Base-by-base conservation (phyloP, 2,888 invertebrate genomes). In the Onchidella celtica region DNA sequence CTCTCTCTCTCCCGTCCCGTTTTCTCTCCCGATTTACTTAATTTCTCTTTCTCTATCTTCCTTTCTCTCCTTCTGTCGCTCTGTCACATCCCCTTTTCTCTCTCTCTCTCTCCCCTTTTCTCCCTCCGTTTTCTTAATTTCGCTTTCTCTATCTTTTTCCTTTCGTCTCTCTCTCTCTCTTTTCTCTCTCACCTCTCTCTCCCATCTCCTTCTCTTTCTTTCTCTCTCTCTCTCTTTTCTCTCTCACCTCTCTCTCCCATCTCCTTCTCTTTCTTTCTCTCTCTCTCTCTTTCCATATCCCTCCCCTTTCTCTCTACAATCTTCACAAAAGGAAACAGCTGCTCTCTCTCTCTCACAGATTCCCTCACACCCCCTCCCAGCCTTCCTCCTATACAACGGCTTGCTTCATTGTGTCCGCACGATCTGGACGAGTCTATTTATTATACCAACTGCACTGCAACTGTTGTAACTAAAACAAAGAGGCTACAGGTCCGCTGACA, bases 11-110 rank as follows among this genome's bases (percentile, higher is more conserved):
- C 65, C 40, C 47, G n/a, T 63, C 40, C 47, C 63, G 38, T 2
- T 65, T 27, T 65, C 65, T 65, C 24, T 65, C 66, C 27, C 63
- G n/a, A n/a, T n/a, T n/a, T n/a, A n/a, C n/a, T n/a, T n/a, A n/a
- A n/a, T 65, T 32, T 65, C 6, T 76, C 63, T 65, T 47, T 76
- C 65, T 63, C 38, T 40, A 36, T 65, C 40, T 76, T 38, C 38
- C 40, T 63, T 61, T 65, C 38, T 38, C 0, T 63, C 14, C 47
- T 0, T 24, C 14, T 32, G 21, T 38, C 9, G 27, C 11, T 34
- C 55, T 47, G 14, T 63, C 55, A 24, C 47, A 24, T 38, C 29
- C 11, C 24, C 47, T 47, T 17, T 47, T 55, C 55, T 2, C 38
- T 29, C 55, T 9, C 38, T n/a, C 29, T 2, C 55, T 55, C n/a